These are phyloP conservation scores for Ceyx melanurus DNA, from an alignment of 2,113 vertebrate species.

Conservation along the genomic window DNA sequence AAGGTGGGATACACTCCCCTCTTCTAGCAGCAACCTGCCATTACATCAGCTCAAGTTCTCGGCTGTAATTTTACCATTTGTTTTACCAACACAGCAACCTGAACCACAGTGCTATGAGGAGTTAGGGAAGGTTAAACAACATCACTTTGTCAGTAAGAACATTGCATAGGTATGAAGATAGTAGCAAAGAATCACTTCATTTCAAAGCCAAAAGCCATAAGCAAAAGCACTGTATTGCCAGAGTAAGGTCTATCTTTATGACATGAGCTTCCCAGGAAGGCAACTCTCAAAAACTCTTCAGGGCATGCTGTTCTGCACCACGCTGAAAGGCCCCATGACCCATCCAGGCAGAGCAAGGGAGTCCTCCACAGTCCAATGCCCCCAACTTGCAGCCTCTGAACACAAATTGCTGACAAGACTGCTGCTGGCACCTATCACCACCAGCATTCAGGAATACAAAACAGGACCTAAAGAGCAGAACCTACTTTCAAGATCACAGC, in stretches of 20 bases:
- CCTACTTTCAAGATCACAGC: too few species aligned
- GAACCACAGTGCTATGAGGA: background rate
- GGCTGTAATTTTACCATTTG: background rate
- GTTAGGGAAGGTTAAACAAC: background rate
- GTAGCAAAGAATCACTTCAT: background rate
- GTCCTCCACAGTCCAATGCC: background rate
- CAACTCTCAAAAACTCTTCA: background rate
- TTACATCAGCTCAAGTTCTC: background rate
- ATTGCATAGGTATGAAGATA: background rate
- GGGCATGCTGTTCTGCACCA: background rate
- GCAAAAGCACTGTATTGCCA: background rate
- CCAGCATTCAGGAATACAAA: background rate
- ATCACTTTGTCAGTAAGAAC: background rate
- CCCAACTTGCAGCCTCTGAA: rapidly evolving
- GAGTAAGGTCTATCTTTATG: background rate
- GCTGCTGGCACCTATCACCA: background rate
- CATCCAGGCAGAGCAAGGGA: background rate
- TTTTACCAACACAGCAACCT: background rate
- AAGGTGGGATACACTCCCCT: background rate
- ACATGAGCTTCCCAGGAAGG: background rate
- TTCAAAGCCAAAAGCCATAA: background rate
- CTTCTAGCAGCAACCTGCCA: background rate
- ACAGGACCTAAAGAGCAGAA: background rate
- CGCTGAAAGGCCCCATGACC: background rate
- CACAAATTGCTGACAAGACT: background rate